Percentiles rank a stretch among this genome's conserved stretches.
Evolutionary conservation across 1,140 invertebrate species (phyloP).

Genomic region (Panulirus ornatus): DNA sequence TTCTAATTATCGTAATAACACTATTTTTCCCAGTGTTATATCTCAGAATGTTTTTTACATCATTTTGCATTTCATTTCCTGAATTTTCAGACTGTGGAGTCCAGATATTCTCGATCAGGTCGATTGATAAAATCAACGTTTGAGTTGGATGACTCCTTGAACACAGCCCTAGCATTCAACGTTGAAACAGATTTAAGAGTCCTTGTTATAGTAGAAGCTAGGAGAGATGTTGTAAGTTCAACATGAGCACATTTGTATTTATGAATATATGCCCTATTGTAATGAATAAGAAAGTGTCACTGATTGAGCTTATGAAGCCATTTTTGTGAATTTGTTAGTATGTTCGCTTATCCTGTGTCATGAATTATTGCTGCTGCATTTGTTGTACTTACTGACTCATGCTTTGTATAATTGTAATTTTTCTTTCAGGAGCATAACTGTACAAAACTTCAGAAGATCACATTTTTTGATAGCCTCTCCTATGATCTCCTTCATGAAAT

Average conservation of each 20-base stretch:
- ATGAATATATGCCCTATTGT: no score
- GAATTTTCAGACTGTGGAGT: not conserved
- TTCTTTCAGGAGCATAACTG: conserved; percentile 11
- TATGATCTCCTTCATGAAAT: conserved; percentile 32
- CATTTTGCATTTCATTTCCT: conserved; percentile 11
- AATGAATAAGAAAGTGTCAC: no score
- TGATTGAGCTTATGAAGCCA: no score
- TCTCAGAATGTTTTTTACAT: no score
- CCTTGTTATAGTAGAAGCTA: conserved; percentile 51
- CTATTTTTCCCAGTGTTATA: no score
- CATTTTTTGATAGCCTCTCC: conserved; percentile 49
- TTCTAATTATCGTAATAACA: no score
- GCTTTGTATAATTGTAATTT: not conserved
- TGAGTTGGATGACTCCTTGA: conserved; percentile 39
- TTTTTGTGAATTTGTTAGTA: no score
- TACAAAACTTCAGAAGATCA: conserved; percentile 37
- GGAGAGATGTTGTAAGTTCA: conserved; percentile 38
- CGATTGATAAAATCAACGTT: conserved; percentile 34
- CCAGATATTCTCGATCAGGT: conserved; percentile 45
- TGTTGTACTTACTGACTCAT: no score
- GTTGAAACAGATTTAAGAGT: conserved; percentile 52
- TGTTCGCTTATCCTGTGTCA: no score
- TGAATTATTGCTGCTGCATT: no score
- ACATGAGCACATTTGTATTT: not conserved
- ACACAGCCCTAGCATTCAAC: conserved; percentile 51